Evolutionary conservation across 2,797 vertebrate species (phyloP), one percentile per base, ranked within the genome.

Genomic region (Hydrocynus forskahlii): DNA sequence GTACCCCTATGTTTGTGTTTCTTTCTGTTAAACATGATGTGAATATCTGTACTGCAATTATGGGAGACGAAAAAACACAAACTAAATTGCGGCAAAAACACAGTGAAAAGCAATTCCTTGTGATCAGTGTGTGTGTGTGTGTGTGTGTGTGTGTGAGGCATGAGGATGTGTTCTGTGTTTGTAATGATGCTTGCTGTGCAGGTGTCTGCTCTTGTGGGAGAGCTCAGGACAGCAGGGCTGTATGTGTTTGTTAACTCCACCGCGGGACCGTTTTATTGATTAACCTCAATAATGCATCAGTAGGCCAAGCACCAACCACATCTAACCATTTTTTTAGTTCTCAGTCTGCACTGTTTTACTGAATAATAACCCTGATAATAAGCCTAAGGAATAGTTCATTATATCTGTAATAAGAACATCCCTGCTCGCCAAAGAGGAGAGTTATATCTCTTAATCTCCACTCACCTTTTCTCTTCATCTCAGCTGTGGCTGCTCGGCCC

Each of bases 381-480:
- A 2, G 1, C 13, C 35, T 40, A 23, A 21, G 45, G 23, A 7
- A 38, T 12, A 17, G 25, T 21, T 73, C 2, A 57, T 10, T 38
- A 8, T 55, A 70, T 76, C 38, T 8, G 2, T 75, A 79, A 79
- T 12, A 29, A 5, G 10, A 19, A 21, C 23, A 38, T 75, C 19
- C 40, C 19, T 21, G 17, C 21, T 70, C 21, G 23, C n/a, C n/a
- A 48, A 21, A 70, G 14, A 19, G 5, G 68, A 25, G 45, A 45
- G n/a, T 17, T 80, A 19, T 76, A 9, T 50, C 60, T 50, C 25
- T 66, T 75, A 35, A 66, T 43, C 68, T 40, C 59, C 7, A 23
- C 68, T 74, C 38, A 35, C 40, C 43, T 38, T 70, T 73, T 17
- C 35, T 17, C 66, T 76, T 86, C 57, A 86, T 81, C 76, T 83